Base-by-base conservation (phyloP, 2,113 vertebrate genomes). In the Hylia prasina region DNA sequence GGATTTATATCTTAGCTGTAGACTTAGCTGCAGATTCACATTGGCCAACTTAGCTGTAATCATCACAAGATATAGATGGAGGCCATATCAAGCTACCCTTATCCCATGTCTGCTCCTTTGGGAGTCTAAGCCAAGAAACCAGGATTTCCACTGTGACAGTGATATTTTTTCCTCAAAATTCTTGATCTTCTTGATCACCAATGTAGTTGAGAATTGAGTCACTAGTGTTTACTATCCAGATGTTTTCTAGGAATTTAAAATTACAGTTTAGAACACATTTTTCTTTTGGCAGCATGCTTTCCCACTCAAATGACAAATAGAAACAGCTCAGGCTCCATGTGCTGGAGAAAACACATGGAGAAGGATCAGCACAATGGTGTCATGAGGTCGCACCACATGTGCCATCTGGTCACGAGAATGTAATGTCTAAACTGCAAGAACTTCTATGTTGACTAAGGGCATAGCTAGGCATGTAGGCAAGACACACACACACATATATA, bases 11-110 rank as follows among this genome's bases (percentile, higher is more conserved):
- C 76, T 82, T 71, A 87, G 47, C 80, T 60, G 44, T 11, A 93
- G 81, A 83, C 33, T 94, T 94, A 90, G 57, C 77, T 94, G 90
- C 71, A 88, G 89, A 45, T 68, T 90, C 89, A 39, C 14, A 27
- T 47, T 44, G 77, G 87, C 85, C 82, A 94, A 64, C 23, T 82
- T 30, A 35, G 48, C 77, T 76, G 48, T 77, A 85, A 82, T 61
- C 27, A 15, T 82, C 73, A 77, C 73, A 91, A 91, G 61, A 83
- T 31, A 33, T 57, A 84, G 53, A 87, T n/a, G 27, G 35, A 94
- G 48, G 71, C 79, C 91, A 61, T 66, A 91, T 70, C 37, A 73
- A 60, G 30, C 37, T 39, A 73, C 37, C 25, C 16, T 64, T 84
- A 64, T 56, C 20, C 21, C 77, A 68, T 0, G 0, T 56, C 40